Conservation (phyloP, 2,797 vertebrate species). For the Pangasius sanitwongsei region DNA sequence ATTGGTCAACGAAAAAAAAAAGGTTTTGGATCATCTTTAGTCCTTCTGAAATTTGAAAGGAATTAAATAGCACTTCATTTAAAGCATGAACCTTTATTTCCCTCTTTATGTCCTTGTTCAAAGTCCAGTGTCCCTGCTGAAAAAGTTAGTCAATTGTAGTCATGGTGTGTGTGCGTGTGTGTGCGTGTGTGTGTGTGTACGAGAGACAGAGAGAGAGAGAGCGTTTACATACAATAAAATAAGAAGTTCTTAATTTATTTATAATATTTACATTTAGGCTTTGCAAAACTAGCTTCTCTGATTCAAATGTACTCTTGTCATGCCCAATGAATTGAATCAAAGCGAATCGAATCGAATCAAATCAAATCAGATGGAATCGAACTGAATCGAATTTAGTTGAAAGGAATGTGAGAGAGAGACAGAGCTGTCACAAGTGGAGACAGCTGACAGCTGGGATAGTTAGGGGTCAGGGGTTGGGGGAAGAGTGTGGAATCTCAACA, state of each 20-base stretch:
- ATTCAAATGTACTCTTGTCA: background rate
- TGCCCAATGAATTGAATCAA: background rate
- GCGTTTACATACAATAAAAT: background rate
- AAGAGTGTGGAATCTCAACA: constrained; percentile 56
- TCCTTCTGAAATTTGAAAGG: background rate
- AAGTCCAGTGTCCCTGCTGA: background rate
- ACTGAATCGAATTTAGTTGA: constrained; percentile 3
- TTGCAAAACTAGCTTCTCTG: no score
- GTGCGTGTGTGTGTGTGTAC: background rate
- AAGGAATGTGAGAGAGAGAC: constrained; percentile 32
- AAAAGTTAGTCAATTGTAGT: no score
- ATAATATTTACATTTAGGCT: background rate
- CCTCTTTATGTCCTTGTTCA: background rate
- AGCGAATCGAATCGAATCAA: background rate
- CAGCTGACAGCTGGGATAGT: constrained; percentile 82
- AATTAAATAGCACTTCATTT: background rate
- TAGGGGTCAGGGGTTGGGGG: constrained; percentile 69
- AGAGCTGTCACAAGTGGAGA: constrained; percentile 69
- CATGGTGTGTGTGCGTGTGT: background rate
- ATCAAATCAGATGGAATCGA: background rate
- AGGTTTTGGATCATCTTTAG: background rate
- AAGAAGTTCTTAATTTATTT: background rate
- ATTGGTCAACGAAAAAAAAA: background rate
- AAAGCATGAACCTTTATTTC: background rate
- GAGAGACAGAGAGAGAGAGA: background rate